phyloP scores from a whole-genome alignment of 2,888 invertebrate genomes.

The Dione vanillae region DNA sequence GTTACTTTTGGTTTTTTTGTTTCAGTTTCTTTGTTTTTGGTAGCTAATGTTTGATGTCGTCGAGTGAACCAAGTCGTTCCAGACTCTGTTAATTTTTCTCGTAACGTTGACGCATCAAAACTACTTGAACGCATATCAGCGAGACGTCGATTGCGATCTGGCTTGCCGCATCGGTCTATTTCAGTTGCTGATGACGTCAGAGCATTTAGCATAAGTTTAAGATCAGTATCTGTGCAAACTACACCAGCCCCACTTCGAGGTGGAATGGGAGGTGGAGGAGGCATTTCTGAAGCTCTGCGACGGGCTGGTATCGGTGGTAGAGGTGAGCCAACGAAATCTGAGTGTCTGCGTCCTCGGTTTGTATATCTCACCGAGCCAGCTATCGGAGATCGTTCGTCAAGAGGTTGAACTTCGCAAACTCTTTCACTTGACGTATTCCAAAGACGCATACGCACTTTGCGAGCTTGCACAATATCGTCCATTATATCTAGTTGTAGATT shows the following conservation, averaged over 20 bases:
- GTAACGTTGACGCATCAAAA: conserved; percentile 91
- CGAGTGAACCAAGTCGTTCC: conserved; percentile 91
- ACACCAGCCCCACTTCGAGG: conserved; percentile 84
- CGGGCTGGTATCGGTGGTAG: conserved; percentile 85
- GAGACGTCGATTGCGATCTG: conserved; percentile 84
- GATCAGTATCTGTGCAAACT: conserved; percentile 92
- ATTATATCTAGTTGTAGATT: conserved; percentile 94
- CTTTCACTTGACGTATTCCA: conserved; percentile 92
- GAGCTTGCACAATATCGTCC: conserved; percentile 93
- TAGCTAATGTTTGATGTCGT: conserved; percentile 90
- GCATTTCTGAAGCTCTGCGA: conserved; percentile 90
- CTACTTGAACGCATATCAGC: conserved; percentile 92
- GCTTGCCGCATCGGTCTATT: conserved; percentile 88
- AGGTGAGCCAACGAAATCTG: conserved; percentile 87
- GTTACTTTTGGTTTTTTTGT: conserved; percentile 82
- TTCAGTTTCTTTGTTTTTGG: conserved; percentile 83
- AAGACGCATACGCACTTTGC: conserved; percentile 92
- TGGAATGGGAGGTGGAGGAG: conserved; percentile 81
- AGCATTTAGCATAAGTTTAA: conserved; percentile 90
- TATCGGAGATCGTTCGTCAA: conserved; percentile 86
- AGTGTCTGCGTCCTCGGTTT: conserved; percentile 86
- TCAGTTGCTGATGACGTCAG: conserved; percentile 92
- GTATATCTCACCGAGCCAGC: conserved; percentile 85
- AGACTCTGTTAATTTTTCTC: conserved; percentile 72
- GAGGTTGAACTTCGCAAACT: conserved; percentile 92